phyloP scores from a whole-genome alignment of 2,113 vertebrate genomes.

The Nyctereutes procyonoides region DNA sequence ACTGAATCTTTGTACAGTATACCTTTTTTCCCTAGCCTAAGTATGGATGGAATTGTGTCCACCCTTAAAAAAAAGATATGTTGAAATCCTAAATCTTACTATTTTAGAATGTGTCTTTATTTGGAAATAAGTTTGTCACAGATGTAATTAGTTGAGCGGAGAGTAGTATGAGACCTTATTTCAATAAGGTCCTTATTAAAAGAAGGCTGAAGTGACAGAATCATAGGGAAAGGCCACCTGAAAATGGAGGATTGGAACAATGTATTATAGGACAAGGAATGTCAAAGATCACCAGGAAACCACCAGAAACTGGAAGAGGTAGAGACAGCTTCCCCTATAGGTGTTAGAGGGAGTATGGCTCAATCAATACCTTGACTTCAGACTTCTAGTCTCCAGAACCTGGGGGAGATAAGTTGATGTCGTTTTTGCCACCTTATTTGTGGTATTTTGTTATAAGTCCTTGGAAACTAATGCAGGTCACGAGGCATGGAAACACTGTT shows the following conservation, averaged over 20 bases:
- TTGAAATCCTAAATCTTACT: neutral
- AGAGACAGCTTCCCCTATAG: neutral
- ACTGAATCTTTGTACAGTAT: neutral
- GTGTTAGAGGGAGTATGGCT: neutral
- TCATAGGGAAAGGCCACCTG: neutral
- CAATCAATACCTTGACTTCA: neutral
- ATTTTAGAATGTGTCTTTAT: neutral
- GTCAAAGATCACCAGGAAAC: too few relatives aligned
- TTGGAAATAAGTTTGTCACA: neutral
- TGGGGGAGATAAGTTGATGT: too few relatives aligned
- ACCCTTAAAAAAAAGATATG: neutral
- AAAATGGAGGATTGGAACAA: neutral
- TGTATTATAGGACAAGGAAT: neutral
- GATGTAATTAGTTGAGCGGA: neutral
- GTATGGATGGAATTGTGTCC: neutral
- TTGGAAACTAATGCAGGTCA: neutral
- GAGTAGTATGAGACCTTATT: neutral
- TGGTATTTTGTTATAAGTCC: accelerated
- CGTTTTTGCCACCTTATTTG: neutral
- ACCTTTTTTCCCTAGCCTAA: neutral
- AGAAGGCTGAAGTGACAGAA: neutral
- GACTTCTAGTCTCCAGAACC: neutral
- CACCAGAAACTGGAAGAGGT: neutral
- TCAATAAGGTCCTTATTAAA: neutral
- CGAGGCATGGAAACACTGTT: neutral